These are phyloP conservation scores for Rhopalosiphum padi DNA, from an alignment of 1,140 invertebrate genomes.

Conservation along the genomic window DNA sequence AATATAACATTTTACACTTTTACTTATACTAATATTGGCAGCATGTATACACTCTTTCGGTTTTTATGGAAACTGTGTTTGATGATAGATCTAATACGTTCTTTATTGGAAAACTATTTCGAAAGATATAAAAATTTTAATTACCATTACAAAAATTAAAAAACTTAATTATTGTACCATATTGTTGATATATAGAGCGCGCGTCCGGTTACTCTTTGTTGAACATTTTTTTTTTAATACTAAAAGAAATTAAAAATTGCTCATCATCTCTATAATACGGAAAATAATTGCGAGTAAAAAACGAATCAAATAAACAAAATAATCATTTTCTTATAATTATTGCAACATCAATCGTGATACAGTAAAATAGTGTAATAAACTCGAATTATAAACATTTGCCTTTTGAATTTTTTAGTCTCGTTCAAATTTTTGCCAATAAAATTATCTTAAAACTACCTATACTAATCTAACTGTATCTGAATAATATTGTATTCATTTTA, in stretches of 20 bases:
- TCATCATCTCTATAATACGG: background rate
- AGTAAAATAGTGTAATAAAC: no score
- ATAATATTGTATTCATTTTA: no score
- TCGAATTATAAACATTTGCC: no score
- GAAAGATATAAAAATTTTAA: background rate
- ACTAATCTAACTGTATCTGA: no score
- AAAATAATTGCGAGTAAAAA: background rate
- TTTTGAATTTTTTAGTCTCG: no score
- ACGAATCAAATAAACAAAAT: background rate
- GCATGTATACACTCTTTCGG: no score
- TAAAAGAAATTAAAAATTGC: background rate
- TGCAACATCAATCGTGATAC: no score
- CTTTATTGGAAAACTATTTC: background rate
- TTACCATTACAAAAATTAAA: background rate
- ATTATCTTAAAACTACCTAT: no score
- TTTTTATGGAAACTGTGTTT: background rate
- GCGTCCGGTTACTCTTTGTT: background rate
- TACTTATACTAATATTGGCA: no score
- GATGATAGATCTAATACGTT: background rate
- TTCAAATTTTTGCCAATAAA: no score
- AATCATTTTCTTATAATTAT: background rate
- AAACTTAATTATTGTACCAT: background rate
- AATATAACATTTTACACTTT: no score
- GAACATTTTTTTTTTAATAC: background rate
- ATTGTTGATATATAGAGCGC: background rate